A percentile compares a stretch with the other conserved stretches of the same genome.
phyloP scores from a whole-genome alignment of 2,113 vertebrate genomes.

The Crypturellus undulatus region DNA sequence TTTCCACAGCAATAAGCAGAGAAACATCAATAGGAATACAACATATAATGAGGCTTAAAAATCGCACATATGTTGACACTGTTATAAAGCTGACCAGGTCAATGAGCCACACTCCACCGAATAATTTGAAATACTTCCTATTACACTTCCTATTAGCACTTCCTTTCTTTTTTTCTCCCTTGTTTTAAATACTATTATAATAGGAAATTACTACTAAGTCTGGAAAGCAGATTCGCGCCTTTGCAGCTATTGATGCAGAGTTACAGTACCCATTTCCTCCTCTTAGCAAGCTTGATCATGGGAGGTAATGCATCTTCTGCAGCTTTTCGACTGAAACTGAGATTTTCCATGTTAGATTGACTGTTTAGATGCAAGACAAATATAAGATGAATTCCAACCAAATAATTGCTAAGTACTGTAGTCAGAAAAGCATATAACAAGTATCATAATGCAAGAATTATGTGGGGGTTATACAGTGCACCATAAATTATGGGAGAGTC shows the following conservation, averaged over 20 bases:
- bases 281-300: not conserved
- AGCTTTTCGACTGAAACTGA: not conserved
- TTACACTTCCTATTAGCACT: not conserved
- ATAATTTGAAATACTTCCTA: not conserved
- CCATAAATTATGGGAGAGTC: not conserved
- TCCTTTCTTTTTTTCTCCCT: not conserved
- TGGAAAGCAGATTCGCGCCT: not conserved
- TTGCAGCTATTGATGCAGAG: not conserved
- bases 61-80: not conserved
- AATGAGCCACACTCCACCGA: not conserved
- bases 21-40: slow-evolving; percentile 32
- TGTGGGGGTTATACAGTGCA: not conserved
- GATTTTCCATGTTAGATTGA: not conserved
- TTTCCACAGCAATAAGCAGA: slow-evolving; percentile 55
- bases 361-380: not conserved
- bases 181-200: not conserved
- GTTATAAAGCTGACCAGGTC: not conserved
- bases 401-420: not conserved
- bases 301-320: not conserved
- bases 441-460: not conserved
- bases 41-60: slow-evolving; percentile 28
- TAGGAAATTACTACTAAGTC: not conserved
- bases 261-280: not conserved
- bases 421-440: not conserved
- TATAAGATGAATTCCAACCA: not conserved